phyloP scores from a whole-genome alignment of 2,113 vertebrate genomes.

The Lophura nycthemera region DNA sequence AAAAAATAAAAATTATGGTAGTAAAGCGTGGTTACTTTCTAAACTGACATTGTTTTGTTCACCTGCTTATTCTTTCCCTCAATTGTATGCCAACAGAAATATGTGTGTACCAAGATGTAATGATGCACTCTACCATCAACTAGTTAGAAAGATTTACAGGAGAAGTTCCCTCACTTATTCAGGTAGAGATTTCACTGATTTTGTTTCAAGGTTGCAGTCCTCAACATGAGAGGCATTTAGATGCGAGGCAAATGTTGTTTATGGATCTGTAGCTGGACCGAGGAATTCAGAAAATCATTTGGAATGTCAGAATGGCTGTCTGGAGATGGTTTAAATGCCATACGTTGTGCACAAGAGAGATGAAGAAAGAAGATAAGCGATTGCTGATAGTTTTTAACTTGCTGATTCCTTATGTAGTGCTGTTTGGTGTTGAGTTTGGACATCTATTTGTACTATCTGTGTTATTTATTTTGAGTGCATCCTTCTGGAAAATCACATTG shows the following conservation, averaged over 20 bases:
- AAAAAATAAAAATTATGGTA: background rate
- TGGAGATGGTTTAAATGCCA: slow-evolving; percentile 7
- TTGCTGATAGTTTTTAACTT: background rate
- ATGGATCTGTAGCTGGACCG: background rate
- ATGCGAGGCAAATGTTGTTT: background rate
- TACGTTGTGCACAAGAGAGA: background rate
- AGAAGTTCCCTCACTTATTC: background rate
- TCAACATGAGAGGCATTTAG: background rate
- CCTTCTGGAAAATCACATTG: background rate
- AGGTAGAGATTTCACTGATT: background rate
- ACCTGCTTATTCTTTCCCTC: background rate
- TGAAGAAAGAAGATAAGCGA: background rate
- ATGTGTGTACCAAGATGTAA: background rate
- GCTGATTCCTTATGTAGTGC: background rate
- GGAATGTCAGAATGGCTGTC: background rate
- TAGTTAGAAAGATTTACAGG: slow-evolving; percentile 11
- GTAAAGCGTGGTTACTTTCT: background rate
- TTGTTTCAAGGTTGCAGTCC: slow-evolving; percentile 24
- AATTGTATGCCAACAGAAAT: slow-evolving; percentile 20
- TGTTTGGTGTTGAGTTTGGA: background rate
- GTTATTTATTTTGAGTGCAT: background rate
- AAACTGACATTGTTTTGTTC: background rate
- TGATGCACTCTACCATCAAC: background rate
- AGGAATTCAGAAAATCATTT: background rate
- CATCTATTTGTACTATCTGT: background rate